Evolutionary conservation across 2,113 vertebrate genomes (phyloP), one percentile per base, ranked within the genome.

Genomic region (Piprites chloris): DNA sequence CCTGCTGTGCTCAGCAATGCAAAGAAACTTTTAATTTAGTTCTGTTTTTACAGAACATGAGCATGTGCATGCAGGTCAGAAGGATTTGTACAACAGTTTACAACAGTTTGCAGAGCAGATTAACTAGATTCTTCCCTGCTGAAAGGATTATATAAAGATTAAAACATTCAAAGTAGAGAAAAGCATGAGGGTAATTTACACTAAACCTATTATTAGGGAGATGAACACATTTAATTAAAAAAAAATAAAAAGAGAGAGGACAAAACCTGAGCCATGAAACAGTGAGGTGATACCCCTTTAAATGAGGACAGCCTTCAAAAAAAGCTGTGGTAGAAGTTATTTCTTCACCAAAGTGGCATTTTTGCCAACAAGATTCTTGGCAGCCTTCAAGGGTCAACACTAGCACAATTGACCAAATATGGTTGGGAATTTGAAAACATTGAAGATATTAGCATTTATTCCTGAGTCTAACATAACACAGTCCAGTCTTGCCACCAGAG

Each of bases 321-420:
- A 97, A 95, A 93, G 93, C 92, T 95, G 91, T 79, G 89, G 95
- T 95, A 93, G 90, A 96, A 96, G 91, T 53, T 95, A 97, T 96
- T 94, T 96, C 97, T 98, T 97, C 93, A 95, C 95, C 95, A 97
- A 97, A 97, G 93, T 97, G 97, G 97, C 98, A 98, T 97, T 97
- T 98, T 97, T 98, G 97, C 97, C 97, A 98, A 93, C 93, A 78
- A 97, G 96, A 94, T 92, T 98, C 97, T 97, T 98, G 98, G 98
- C 98, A 98, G 97, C 58, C 83, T 85, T 85, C 66, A 81, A 86
- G 93, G 92, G 93, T 85, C 87, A 24, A 93, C 93, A 93, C 76
- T 74, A 97, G 96, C 75, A 91, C 39, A 94, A 98, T 95, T 98
- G 90, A 96, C 98, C 98, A 98, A 98, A 98, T 98, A 98, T 96